Evolutionary conservation across 2,888 invertebrate species (phyloP).

Genomic region (Caenorhabditis uteleia): DNA sequence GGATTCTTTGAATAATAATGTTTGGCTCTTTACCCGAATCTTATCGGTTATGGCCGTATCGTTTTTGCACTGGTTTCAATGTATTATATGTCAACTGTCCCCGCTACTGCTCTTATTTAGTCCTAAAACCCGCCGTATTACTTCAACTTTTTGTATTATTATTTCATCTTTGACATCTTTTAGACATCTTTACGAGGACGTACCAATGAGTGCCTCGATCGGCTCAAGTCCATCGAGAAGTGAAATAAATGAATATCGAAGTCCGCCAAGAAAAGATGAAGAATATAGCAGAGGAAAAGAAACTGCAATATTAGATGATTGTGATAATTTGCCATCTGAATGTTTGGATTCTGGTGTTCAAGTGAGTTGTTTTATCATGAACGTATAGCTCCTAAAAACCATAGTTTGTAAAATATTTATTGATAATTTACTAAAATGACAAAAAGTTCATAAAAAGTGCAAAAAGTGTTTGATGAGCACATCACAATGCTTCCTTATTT

Average conservation of each 20-base stretch:
- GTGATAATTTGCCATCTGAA: slow-evolving; percentile 34
- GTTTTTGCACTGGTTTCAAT: slow-evolving; percentile 88
- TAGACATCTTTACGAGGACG: slow-evolving; percentile 39
- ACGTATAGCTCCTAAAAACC: not conserved
- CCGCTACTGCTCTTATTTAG: slow-evolving; percentile 83
- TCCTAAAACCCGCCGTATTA: too few species aligned
- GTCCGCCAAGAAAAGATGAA: too few species aligned
- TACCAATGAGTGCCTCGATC: slow-evolving; percentile 29
- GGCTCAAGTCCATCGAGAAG: not conserved
- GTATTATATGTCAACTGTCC: slow-evolving; percentile 91
- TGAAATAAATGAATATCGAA: slow-evolving; percentile 6
- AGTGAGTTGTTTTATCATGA: slow-evolving; percentile 6
- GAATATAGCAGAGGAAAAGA: slow-evolving; percentile 14
- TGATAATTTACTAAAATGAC: too few species aligned
- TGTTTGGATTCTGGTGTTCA: slow-evolving; percentile 11
- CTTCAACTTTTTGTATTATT: too few species aligned
- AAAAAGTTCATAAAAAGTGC: too few species aligned
- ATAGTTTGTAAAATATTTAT: too few species aligned
- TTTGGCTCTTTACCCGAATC: slow-evolving; percentile 68
- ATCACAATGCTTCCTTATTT: too few species aligned
- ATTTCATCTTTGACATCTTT: too few species aligned
- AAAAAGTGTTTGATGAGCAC: too few species aligned
- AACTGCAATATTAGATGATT: slow-evolving; percentile 37
- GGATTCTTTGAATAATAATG: slow-evolving; percentile 40
- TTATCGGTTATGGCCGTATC: slow-evolving; percentile 84